These are phyloP conservation scores for Heliocidaris tuberculata DNA, from an alignment of 35 echinoderm and acorn worm genomes.

Conservation along the genomic window DNA sequence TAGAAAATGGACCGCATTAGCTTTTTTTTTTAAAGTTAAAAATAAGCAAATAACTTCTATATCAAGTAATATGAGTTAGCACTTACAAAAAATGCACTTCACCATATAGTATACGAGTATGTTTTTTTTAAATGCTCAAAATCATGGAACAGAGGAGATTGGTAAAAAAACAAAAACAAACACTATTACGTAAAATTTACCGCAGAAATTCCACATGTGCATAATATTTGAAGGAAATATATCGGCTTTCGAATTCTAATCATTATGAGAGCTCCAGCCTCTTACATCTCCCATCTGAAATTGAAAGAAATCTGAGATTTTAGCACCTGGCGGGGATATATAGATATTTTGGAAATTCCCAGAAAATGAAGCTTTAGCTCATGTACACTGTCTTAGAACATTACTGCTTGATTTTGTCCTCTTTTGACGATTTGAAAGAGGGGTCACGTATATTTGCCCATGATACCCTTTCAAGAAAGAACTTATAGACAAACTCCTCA, in stretches of 20 bases:
- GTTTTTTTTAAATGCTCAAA: no score
- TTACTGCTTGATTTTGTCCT: neutral
- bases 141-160: neutral
- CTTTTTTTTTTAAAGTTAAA: neutral
- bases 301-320: neutral
- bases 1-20: no score
- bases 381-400: neutral
- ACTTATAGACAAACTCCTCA: neutral
- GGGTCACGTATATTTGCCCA: neutral
- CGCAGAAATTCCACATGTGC: neutral
- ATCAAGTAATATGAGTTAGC: no score
- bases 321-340: neutral
- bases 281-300: neutral
- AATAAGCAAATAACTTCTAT: neutral
- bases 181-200: no score
- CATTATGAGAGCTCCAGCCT: neutral
- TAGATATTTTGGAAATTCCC: neutral
- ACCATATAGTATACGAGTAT: no score
- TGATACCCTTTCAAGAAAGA: neutral
- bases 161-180: neutral
- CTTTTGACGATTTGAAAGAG: neutral
- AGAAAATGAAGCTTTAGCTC: neutral
- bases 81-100: no score
- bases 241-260: neutral
- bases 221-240: neutral